Evolutionary conservation across 2,113 vertebrate genomes (phyloP).

Genomic region (Miniopterus natalensis): DNA sequence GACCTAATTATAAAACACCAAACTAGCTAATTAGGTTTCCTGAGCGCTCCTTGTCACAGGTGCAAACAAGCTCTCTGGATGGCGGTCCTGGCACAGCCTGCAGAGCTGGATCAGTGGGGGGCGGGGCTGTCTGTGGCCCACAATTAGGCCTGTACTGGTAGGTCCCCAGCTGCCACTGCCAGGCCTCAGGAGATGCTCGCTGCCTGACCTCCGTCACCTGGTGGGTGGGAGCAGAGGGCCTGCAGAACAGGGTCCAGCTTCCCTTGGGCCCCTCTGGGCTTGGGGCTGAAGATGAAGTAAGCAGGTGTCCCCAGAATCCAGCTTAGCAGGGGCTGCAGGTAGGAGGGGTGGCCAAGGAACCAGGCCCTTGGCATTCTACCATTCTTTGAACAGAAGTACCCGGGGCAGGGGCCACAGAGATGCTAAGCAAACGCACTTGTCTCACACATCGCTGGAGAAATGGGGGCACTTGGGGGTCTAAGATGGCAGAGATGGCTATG

Average conservation of each 20-base stretch:
- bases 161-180: constrained; percentile 76
- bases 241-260: background rate
- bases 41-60: constrained; percentile 87
- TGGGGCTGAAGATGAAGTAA: background rate
- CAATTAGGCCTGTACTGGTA: constrained; percentile 84
- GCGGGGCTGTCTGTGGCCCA: constrained; percentile 76
- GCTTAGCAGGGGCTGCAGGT: background rate
- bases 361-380: background rate
- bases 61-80: constrained; percentile 87
- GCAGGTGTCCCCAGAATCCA: background rate
- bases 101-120: constrained; percentile 75
- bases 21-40: constrained; percentile 96
- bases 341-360: background rate
- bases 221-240: background rate
- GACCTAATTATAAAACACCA: constrained; percentile 97
- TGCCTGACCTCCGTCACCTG: background rate
- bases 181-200: background rate
- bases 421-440: background rate
- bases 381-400: background rate
- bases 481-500: background rate
- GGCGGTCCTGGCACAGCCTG: constrained; percentile 77
- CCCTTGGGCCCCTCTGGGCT: background rate
- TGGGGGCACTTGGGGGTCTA: too few relatives aligned
- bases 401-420: background rate
- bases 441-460: background rate